phyloP scores from a whole-genome alignment of 2,113 vertebrate genomes.

The Pleuronectes platessa region DNA sequence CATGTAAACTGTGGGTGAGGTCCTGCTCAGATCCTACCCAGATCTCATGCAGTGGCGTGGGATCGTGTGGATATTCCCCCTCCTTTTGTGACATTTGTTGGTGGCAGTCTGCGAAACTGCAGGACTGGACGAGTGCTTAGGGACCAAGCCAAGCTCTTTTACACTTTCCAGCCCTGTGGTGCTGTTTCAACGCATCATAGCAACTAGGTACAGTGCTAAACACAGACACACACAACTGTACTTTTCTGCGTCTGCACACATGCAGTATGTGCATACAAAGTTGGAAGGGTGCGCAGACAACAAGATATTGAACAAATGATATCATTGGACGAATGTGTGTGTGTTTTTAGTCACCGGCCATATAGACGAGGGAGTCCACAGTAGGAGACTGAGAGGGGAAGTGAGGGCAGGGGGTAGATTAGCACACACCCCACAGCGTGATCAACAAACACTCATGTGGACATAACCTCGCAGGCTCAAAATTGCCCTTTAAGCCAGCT shows the following conservation, averaged over 20 bases:
- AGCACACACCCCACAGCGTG: constrained; percentile 46
- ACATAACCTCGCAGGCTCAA: constrained; percentile 30
- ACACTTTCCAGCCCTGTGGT: constrained; percentile 54
- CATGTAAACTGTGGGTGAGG: constrained; percentile 19
- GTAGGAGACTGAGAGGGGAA: constrained; percentile 39
- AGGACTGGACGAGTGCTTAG: constrained; percentile 26
- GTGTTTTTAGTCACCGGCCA: constrained; percentile 29
- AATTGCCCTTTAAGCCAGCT: constrained; percentile 40
- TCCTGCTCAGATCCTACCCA: constrained; percentile 32
- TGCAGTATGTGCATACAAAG: background rate
- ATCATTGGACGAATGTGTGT: constrained; percentile 16
- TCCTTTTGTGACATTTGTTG: constrained; percentile 30
- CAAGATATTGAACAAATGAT: constrained; percentile 51
- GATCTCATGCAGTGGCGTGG: constrained; percentile 5
- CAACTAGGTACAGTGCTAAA: constrained; percentile 24
- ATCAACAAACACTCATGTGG: constrained; percentile 28
- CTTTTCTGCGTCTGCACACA: background rate
- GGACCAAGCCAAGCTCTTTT: constrained; percentile 40
- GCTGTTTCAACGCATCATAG: constrained; percentile 65
- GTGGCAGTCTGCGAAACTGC: background rate
- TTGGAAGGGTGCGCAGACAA: background rate
- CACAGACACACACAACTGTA: constrained; percentile 12
- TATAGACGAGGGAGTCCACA: constrained; percentile 26
- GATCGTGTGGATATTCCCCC: constrained; percentile 35
- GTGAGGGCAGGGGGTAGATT: constrained; percentile 68